Percentiles rank a stretch among this genome's conserved stretches.
These are phyloP conservation scores for Drosophila macrospina DNA, from an alignment of 2,888 invertebrate species.

Conservation along the genomic window DNA sequence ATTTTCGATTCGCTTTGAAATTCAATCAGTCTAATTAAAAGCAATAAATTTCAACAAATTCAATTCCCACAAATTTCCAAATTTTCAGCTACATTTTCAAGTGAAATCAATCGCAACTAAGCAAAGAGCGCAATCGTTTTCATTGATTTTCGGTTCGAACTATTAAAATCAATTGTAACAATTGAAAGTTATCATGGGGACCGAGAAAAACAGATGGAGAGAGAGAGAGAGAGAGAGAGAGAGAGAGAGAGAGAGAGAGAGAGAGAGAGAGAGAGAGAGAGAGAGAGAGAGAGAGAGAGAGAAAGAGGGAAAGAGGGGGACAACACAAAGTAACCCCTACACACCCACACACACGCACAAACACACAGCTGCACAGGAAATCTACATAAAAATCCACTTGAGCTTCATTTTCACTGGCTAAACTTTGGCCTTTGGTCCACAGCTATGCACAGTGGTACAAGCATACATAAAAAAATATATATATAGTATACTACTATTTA, in stretches of 20 bases:
- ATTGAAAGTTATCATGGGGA: constrained; percentile 63
- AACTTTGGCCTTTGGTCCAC: constrained; percentile 14
- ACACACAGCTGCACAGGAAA: constrained; percentile 20
- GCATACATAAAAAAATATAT: background rate
- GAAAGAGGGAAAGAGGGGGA: too few relatives aligned
- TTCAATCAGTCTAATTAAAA: constrained; percentile 80
- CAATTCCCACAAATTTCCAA: constrained; percentile 39
- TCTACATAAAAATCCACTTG: constrained; percentile 78
- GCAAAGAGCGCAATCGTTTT: constrained; percentile 65
- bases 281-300: too few relatives aligned
- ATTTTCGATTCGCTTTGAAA: constrained; percentile 44
- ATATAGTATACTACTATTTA: too few relatives aligned
- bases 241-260: too few relatives aligned
- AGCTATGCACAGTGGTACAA: constrained; percentile 40
- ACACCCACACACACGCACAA: constrained; percentile 40
- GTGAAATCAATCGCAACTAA: constrained; percentile 52
- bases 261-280: too few relatives aligned
- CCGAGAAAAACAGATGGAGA: too few relatives aligned
- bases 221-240: too few relatives aligned
- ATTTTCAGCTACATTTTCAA: constrained; percentile 42
- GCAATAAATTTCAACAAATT: constrained; percentile 60
- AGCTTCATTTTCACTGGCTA: constrained; percentile 44
- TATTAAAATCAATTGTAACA: constrained; percentile 71
- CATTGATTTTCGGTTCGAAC: constrained; percentile 62
- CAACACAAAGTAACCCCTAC: background rate